A percentile compares a stretch with the other conserved stretches of the same genome.
phyloP scores from a whole-genome alignment of 2,113 vertebrate species.

The Porphyrio hochstetteri region DNA sequence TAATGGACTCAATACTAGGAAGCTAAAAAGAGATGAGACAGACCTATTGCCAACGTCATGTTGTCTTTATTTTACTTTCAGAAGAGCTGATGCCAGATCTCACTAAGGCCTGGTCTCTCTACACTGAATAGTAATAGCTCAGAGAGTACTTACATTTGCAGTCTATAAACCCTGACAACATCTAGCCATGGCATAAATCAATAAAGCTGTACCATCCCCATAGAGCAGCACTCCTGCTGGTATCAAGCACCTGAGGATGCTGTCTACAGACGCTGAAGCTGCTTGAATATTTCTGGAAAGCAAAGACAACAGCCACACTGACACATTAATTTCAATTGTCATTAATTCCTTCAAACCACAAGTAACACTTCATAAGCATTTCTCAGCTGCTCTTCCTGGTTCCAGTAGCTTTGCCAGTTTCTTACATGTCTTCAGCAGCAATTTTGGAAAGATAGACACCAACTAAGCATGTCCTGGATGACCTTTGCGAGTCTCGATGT shows the following conservation, averaged over 20 bases:
- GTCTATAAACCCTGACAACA: background rate
- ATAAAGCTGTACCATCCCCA: background rate
- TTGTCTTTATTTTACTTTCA: background rate
- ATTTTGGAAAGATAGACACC: background rate
- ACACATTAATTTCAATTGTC: background rate
- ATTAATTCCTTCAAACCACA: background rate
- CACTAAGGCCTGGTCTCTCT: accelerated
- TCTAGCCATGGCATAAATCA: background rate
- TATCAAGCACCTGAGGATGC: too few species aligned
- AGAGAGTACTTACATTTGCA: accelerated
- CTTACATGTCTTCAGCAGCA: background rate
- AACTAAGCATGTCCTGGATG: background rate
- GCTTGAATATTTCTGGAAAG: background rate
- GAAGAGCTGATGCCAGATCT: background rate
- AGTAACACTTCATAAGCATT: background rate
- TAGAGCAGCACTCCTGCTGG: background rate
- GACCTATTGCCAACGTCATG: background rate
- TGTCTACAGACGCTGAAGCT: background rate
- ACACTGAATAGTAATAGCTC: background rate
- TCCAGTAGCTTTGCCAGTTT: background rate
- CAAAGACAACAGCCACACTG: background rate
- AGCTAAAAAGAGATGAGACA: background rate
- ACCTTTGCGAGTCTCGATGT: background rate
- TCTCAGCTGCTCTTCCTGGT: background rate
- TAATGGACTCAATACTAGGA: background rate